Conservation (phyloP, 2,113 vertebrate species). For the Poicephalus meyeri region DNA sequence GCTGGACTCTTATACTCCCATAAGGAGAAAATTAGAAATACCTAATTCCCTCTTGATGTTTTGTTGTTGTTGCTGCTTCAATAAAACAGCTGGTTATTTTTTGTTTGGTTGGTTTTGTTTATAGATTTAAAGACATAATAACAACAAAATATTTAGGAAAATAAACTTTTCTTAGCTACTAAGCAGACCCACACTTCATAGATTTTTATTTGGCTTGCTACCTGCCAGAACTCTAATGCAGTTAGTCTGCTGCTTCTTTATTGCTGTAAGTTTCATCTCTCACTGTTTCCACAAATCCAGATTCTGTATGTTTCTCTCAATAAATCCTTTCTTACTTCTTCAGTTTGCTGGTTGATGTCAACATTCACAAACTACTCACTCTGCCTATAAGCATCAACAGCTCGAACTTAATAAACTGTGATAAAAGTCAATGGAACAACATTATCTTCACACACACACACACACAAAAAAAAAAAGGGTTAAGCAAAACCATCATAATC, state of each 20-base stretch:
- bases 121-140: neutral
- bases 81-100: neutral
- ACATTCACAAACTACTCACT: neutral
- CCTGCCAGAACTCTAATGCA: neutral
- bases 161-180: neutral
- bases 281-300: neutral
- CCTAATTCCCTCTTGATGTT: conserved; percentile 6
- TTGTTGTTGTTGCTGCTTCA: neutral
- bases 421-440: neutral
- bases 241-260: neutral
- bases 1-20: conserved; percentile 4
- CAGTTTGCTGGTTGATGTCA: neutral
- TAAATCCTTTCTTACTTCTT: neutral
- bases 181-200: neutral
- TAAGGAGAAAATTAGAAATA: conserved; percentile 47
- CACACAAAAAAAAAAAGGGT: neutral
- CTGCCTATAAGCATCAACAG: neutral
- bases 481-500: neutral
- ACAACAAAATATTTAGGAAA: neutral
- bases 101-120: neutral
- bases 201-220: neutral
- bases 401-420: neutral
- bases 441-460: neutral
- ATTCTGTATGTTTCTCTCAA: neutral
- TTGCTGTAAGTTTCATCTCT: neutral